Percentiles rank a stretch among this genome's conserved stretches.
Conservation (phyloP, 2,113 vertebrate species). For the Triplophysa siluroides region DNA sequence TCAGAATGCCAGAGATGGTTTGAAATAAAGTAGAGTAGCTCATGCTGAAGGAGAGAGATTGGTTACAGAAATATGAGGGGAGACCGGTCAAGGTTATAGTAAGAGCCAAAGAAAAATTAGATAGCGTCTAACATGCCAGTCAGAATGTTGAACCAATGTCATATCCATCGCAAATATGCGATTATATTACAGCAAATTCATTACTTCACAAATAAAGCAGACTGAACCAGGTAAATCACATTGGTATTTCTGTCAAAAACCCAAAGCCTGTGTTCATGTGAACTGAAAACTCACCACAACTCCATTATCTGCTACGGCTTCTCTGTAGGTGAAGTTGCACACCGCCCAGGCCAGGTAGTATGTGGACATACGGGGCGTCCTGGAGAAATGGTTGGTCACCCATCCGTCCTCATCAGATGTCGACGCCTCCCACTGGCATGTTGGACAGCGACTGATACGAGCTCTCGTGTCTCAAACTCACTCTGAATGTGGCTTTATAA, state of each 20-base stretch:
- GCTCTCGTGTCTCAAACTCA: constrained; percentile 88
- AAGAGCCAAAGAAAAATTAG: neutral
- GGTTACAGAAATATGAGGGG: constrained; percentile 32
- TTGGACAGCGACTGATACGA: constrained; percentile 93
- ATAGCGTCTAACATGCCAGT: neutral
- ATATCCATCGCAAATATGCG: too few relatives aligned
- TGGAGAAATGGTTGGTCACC: constrained; percentile 88
- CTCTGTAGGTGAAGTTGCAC: constrained; percentile 94
- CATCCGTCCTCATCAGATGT: constrained; percentile 88
- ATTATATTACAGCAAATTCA: too few relatives aligned
- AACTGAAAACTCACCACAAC: constrained; percentile 83
- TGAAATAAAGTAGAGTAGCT: neutral
- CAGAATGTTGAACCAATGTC: neutral
- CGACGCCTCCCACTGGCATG: constrained; percentile 90
- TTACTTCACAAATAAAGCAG: too few relatives aligned
- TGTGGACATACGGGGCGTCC: constrained; percentile 96
- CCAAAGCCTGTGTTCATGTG: neutral
- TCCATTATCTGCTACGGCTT: constrained; percentile 83
- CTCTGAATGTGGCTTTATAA: constrained; percentile 96
- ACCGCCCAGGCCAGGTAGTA: constrained; percentile 98
- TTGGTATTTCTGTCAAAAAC: neutral
- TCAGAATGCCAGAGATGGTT: constrained; percentile 15
- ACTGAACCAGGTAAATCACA: too few relatives aligned
- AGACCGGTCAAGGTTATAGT: constrained; percentile 15
- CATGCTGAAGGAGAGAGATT: constrained; percentile 7